Conservation (phyloP, 2,888 invertebrate genomes). For the Bugula neritina region DNA sequence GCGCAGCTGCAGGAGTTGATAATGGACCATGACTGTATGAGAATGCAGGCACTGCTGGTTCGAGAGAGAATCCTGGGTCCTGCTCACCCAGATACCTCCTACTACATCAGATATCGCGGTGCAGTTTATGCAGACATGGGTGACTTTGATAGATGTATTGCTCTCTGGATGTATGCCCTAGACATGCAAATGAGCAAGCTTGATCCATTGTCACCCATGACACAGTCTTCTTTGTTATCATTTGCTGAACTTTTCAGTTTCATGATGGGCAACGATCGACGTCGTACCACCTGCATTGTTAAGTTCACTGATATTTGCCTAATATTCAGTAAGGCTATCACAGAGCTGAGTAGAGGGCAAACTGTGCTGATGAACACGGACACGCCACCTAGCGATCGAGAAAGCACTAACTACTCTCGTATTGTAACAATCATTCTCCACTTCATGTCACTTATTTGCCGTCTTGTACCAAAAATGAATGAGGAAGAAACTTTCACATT, state of each 20-base stretch:
- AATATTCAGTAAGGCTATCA: conserved; percentile 73
- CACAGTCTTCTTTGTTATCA: conserved; percentile 85
- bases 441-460: conserved; percentile 47
- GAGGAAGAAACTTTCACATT: conserved; percentile 56
- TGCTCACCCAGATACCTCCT: conserved; percentile 92
- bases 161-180: conserved; percentile 91
- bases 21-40: conserved; percentile 89
- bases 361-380: conserved; percentile 33
- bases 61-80: conserved; percentile 82
- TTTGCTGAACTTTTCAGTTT: conserved; percentile 81
- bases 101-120: conserved; percentile 87
- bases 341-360: conserved; percentile 57
- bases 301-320: conserved; percentile 74
- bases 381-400: conserved; percentile 54
- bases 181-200: conserved; percentile 91
- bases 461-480: conserved; percentile 48
- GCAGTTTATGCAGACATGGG: conserved; percentile 87
- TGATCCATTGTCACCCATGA: conserved; percentile 87
- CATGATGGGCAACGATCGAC: conserved; percentile 72
- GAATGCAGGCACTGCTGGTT: conserved; percentile 81
- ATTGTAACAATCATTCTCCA: conserved; percentile 80
- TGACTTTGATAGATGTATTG: conserved; percentile 79
- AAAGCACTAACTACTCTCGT: conserved; percentile 72
- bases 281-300: conserved; percentile 65
- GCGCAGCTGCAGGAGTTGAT: conserved; percentile 77